Conservation (phyloP, 2,113 vertebrate species). For the Nannobrachium achirus region DNA sequence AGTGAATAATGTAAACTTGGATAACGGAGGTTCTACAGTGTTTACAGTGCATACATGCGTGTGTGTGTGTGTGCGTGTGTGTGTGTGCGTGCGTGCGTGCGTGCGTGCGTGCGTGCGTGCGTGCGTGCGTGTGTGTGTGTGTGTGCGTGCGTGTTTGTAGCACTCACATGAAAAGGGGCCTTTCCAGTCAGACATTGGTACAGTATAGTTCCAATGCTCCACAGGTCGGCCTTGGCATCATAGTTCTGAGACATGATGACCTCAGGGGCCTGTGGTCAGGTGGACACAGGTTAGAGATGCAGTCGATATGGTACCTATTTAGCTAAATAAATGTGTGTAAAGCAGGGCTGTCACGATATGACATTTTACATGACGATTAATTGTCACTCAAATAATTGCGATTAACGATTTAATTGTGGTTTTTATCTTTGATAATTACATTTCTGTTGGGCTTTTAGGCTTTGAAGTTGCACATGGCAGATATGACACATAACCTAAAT, state of each 20-base stretch:
- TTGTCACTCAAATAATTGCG: no score
- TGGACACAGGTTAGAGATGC: conserved; percentile 31
- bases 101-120: conserved; percentile 4
- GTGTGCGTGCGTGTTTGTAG: background rate
- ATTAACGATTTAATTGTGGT: no score
- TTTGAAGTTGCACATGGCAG: no score
- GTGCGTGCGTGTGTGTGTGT: background rate
- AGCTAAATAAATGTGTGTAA: no score
- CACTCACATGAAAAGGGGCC: conserved; percentile 92
- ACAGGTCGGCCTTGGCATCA: conserved; percentile 96
- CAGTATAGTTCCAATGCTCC: conserved; percentile 97
- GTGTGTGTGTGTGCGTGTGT: conserved; percentile 1
- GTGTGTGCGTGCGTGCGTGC: background rate
- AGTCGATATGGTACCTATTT: no score
- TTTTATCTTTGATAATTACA: no score
- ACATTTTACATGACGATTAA: no score
- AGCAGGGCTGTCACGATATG: no score
- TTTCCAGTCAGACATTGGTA: conserved; percentile 97
- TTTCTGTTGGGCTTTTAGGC: no score
- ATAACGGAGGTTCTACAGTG: no score
- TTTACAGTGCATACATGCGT: no score
- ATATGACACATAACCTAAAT: no score
- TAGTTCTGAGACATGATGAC: conserved; percentile 98
- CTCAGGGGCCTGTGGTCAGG: conserved; percentile 88
- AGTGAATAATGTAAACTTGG: background rate